These are phyloP conservation scores for Rhadinocentrus ornatus DNA, from an alignment of 2,797 vertebrate species.

Conservation along the genomic window DNA sequence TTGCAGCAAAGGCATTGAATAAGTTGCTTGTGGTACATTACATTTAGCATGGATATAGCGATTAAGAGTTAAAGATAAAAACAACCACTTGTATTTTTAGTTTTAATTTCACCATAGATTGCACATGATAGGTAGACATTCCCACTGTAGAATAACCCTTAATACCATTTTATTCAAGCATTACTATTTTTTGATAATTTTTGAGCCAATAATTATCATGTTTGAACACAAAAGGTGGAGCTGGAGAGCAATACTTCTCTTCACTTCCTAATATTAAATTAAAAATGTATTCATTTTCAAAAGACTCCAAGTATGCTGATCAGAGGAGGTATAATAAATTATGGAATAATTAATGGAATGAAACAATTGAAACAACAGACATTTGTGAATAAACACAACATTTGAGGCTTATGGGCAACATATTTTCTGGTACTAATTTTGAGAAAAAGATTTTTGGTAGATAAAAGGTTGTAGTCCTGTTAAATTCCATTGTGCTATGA, in stretches of 20 bases:
- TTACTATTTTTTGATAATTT: background rate
- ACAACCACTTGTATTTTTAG: background rate
- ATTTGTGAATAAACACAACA: no score
- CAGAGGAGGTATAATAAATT: no score
- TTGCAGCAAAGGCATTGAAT: constrained; percentile 8
- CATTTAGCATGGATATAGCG: background rate
- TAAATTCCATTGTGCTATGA: background rate
- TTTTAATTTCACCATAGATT: background rate
- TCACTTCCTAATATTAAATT: background rate
- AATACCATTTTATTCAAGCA: background rate
- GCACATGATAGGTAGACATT: no score
- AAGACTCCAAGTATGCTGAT: background rate
- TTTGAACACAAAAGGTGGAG: background rate
- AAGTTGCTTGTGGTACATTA: background rate
- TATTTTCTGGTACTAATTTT: no score
- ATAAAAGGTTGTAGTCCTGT: background rate
- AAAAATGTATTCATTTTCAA: background rate
- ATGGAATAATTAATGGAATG: no score
- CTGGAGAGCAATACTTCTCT: background rate
- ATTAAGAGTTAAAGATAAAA: background rate
- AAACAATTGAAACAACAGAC: no score
- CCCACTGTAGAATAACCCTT: background rate
- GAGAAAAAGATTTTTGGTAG: background rate
- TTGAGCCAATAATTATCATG: background rate
- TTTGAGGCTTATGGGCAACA: no score